These are phyloP conservation scores for Drosophila rufa DNA, from an alignment of 1,140 invertebrate genomes.

Conservation along the genomic window DNA sequence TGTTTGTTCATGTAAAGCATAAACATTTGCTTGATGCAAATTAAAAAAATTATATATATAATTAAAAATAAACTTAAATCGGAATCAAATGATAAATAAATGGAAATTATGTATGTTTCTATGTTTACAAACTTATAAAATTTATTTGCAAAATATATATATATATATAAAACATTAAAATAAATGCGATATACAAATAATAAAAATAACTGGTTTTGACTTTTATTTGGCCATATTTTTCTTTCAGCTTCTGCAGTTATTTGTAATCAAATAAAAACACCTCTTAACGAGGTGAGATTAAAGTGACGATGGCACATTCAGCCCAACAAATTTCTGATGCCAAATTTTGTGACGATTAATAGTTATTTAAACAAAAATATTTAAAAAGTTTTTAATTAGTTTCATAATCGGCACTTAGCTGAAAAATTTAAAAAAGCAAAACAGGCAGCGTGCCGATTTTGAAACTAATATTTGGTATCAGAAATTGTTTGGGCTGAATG, in stretches of 20 bases:
- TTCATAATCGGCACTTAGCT: too few species aligned
- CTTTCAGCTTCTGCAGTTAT: not conserved
- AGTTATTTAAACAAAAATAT: too few species aligned
- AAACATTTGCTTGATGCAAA: slow-evolving; percentile 61
- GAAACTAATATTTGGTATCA: too few species aligned
- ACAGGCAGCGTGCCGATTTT: too few species aligned
- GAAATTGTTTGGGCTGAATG: too few species aligned
- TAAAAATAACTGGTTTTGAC: slow-evolving; percentile 28
- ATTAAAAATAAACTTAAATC: slow-evolving; percentile 51
- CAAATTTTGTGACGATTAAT: too few species aligned
- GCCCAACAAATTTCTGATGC: too few species aligned
- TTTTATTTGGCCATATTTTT: not conserved
- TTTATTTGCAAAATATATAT: slow-evolving; percentile 69
- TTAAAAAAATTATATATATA: slow-evolving; percentile 47
- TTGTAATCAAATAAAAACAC: too few species aligned
- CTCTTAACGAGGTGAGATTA: too few species aligned
- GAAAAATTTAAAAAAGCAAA: too few species aligned
- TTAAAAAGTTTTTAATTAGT: too few species aligned
- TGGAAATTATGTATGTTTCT: slow-evolving; percentile 64
- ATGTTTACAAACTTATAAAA: slow-evolving; percentile 72
- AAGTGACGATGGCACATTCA: too few species aligned
- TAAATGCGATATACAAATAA: slow-evolving; percentile 80
- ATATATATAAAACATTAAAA: slow-evolving; percentile 76
- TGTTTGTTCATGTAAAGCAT: slow-evolving; percentile 62
- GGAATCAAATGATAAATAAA: slow-evolving; percentile 56